These are phyloP conservation scores for Drosophila ustulata DNA, from an alignment of 2,888 invertebrate genomes.

Conservation along the genomic window DNA sequence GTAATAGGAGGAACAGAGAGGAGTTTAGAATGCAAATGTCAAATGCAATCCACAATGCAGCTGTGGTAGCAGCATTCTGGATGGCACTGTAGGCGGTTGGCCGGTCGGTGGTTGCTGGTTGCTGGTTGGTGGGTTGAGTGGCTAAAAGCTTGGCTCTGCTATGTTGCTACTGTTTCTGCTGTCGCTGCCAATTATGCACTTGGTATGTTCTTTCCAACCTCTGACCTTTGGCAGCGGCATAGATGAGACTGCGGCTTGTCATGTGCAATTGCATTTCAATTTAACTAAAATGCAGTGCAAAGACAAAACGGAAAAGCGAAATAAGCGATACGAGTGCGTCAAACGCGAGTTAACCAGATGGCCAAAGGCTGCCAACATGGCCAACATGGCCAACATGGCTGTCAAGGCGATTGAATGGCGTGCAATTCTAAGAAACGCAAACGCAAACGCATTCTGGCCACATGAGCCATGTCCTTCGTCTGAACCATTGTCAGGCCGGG, in stretches of 20 bases:
- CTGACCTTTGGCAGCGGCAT: constrained; percentile 60
- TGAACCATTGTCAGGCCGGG: constrained; percentile 66
- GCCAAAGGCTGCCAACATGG: constrained; percentile 7
- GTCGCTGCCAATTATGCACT: constrained; percentile 58
- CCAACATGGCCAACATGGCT: constrained; percentile 27
- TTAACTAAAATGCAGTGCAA: constrained; percentile 75
- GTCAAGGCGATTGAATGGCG: constrained; percentile 70
- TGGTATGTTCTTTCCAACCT: constrained; percentile 50
- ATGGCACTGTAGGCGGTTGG: constrained; percentile 6
- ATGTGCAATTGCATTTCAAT: constrained; percentile 75
- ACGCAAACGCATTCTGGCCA: constrained; percentile 43
- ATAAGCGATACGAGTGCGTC: constrained; percentile 4
- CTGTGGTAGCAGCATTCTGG: constrained; percentile 11
- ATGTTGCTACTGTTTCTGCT: constrained; percentile 8
- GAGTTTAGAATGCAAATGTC: constrained; percentile 50
- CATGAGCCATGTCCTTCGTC: constrained; percentile 59
- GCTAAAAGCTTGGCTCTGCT: neutral
- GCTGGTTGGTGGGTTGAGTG: neutral
- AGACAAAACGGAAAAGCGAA: neutral
- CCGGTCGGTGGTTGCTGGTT: neutral
- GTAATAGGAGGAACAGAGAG: neutral
- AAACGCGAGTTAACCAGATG: neutral
- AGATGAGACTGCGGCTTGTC: constrained; percentile 41
- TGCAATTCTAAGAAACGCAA: constrained; percentile 69
- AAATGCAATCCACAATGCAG: constrained; percentile 32